Evolutionary conservation across 2,888 invertebrate species (phyloP).

Genomic region (Acronicta alni): DNA sequence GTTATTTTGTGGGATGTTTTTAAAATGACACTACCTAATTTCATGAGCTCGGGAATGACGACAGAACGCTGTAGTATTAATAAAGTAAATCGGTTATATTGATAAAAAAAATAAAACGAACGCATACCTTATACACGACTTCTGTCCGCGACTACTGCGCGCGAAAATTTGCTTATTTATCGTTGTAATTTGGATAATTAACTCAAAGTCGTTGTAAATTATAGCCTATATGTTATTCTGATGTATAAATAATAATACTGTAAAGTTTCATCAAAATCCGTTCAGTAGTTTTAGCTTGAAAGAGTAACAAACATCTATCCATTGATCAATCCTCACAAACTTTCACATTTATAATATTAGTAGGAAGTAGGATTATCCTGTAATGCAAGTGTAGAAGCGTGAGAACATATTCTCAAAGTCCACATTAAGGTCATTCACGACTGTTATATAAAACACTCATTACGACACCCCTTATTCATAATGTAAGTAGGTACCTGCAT

Average conservation of each 20-base stretch:
- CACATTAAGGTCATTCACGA: slow-evolving; percentile 21
- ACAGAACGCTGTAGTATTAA: neutral
- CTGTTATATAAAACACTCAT: slow-evolving; percentile 31
- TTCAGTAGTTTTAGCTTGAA: too few relatives aligned
- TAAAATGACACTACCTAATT: slow-evolving; percentile 17
- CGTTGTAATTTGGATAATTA: too few relatives aligned
- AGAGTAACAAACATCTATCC: too few relatives aligned
- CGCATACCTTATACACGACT: slow-evolving; percentile 29
- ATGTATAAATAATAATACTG: too few relatives aligned
- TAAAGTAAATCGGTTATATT: slow-evolving; percentile 9
- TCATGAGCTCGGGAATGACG: neutral
- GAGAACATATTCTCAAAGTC: slow-evolving; percentile 16
- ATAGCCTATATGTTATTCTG: too few relatives aligned
- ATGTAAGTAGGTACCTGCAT: slow-evolving; percentile 44
- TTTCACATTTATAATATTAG: too few relatives aligned
- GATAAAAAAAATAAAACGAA: slow-evolving; percentile 23
- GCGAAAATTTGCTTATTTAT: too few relatives aligned
- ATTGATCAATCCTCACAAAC: too few relatives aligned
- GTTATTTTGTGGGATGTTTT: slow-evolving; percentile 42
- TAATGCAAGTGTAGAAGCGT: slow-evolving; percentile 12
- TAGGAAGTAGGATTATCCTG: slow-evolving; percentile 19
- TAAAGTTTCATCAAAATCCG: too few relatives aligned
- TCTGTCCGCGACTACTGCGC: too few relatives aligned
- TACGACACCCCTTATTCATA: slow-evolving; percentile 49
- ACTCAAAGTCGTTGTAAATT: too few relatives aligned